Evolutionary conservation across 2,797 vertebrate species (phyloP), one percentile per base, ranked within the genome.

Genomic region (Picus viridis): DNA sequence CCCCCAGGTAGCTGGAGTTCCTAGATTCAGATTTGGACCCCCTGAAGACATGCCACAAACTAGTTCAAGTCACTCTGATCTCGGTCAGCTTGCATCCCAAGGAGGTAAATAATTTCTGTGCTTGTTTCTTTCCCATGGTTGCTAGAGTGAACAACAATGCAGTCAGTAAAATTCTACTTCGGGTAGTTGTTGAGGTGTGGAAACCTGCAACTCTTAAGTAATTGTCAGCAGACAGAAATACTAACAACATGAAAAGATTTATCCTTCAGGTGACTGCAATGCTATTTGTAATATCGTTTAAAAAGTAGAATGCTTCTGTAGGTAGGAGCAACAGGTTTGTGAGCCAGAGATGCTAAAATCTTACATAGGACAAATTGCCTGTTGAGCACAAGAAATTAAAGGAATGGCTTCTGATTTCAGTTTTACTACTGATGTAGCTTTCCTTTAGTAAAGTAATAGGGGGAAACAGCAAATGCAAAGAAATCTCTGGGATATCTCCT

Each of bases 1-100:
- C 99, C 65, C 99, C 18, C 99, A 99, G 92, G 99, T 99, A 78
- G 98, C 98, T 45, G 99, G 99, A 53, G 98, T 99, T 36, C 98
- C 98, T 67, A 97, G 98, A 41, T 99, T 99, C 96, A 97, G 99
- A 67, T 99, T 99, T 81, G 98, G 98, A 6, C 97, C 97, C 45
- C 98, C 98, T 65, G 99, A 99, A 76, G 99, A 99, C 27, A 94
- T 99, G 96, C 98, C 98, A 16, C 99, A 99, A 80, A 98, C 99
- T 45, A 99, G 98, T 91, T 98, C 98, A 26, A 99, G 99, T 15
- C 99, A 99, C 87, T 99, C 99, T 32, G 99, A 99, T 81, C 98
- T 99, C 61, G 99, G 98, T 64, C 99, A 99, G 84, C 98, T 99
- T 16, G 98, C 98, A 16, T 99, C 99, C 36, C 99, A 99, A 98